Conservation (phyloP, 2,113 vertebrate species). For the Pelecanoides urinatrix region DNA sequence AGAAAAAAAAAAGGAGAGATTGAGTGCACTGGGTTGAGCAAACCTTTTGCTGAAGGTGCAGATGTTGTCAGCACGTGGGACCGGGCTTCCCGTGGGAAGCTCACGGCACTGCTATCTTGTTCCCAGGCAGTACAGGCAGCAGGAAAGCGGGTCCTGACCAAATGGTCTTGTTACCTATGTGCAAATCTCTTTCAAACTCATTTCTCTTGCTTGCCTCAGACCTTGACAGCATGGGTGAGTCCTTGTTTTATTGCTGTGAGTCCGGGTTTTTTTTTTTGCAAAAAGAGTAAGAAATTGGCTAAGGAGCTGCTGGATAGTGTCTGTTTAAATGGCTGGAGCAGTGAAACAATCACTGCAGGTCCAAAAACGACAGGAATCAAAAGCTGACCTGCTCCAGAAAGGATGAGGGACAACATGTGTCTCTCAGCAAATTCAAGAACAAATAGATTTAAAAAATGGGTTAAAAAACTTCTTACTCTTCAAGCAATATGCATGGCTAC, state of each 20-base stretch:
- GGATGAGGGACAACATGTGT: neutral
- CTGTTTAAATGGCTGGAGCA: neutral
- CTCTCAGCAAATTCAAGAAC: neutral
- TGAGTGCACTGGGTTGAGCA: neutral
- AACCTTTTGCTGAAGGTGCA: neutral
- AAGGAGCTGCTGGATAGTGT: neutral
- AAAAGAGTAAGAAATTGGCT: neutral
- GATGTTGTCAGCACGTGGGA: neutral
- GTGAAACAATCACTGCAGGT: neutral
- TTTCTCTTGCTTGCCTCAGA: neutral
- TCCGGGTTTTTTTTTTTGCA: neutral
- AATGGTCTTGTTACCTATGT: fast-evolving
- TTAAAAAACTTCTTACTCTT: neutral
- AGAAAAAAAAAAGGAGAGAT: neutral
- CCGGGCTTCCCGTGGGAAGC: neutral
- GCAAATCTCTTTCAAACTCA: neutral
- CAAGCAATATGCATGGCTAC: neutral
- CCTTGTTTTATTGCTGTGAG: neutral
- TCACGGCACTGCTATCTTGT: neutral
- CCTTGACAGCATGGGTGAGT: neutral
- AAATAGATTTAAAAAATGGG: neutral
- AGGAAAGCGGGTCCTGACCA: fast-evolving
- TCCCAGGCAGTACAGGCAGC: neutral
- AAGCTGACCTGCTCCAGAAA: neutral
- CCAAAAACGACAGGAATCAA: neutral